Percentiles rank a stretch among this genome's conserved stretches.
Conservation (phyloP, 37 sponge, comb jelly and placozoan genomes). For the Amphimedon queenslandica region DNA sequence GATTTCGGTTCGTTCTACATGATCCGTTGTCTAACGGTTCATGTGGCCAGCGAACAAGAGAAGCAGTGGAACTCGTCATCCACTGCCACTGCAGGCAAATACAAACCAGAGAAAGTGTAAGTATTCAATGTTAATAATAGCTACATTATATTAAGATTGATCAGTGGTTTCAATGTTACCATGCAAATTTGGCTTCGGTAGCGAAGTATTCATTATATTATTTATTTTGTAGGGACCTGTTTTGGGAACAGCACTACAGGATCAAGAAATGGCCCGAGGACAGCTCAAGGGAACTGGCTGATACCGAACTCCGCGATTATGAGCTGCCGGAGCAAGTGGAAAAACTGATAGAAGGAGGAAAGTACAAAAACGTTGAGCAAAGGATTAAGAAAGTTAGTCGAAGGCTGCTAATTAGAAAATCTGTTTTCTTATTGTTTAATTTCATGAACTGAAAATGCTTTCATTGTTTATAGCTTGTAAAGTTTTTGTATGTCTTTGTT, state of each 20-base stretch:
- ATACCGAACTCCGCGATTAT: constrained; percentile 33
- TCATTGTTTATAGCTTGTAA: no score
- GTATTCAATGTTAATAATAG: not conserved
- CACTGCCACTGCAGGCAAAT: not conserved
- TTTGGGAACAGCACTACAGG: constrained; percentile 62
- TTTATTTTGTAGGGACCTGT: constrained; percentile 54
- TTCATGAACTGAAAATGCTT: no score
- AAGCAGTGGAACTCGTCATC: not conserved
- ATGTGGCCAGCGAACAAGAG: constrained; percentile 50
- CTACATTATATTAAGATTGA: no score
- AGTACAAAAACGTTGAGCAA: constrained; percentile 69
- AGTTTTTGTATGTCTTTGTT: no score
- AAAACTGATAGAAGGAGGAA: constrained; percentile 49
- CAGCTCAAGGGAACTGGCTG: constrained; percentile 18
- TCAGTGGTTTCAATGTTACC: no score
- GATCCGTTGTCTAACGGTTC: constrained; percentile 25
- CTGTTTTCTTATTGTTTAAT: no score
- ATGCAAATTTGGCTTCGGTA: no score
- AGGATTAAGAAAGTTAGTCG: constrained; percentile 45
- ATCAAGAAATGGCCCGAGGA: not conserved
- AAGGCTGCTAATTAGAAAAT: no score
- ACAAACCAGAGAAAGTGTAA: constrained; percentile 22
- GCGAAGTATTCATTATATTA: no score
- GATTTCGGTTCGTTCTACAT: constrained; percentile 48
- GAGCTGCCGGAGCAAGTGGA: constrained; percentile 36